Percentiles rank a stretch among this genome's conserved stretches.
Evolutionary conservation across 2,113 vertebrate species (phyloP).

Genomic region (Petaurus breviceps): DNA sequence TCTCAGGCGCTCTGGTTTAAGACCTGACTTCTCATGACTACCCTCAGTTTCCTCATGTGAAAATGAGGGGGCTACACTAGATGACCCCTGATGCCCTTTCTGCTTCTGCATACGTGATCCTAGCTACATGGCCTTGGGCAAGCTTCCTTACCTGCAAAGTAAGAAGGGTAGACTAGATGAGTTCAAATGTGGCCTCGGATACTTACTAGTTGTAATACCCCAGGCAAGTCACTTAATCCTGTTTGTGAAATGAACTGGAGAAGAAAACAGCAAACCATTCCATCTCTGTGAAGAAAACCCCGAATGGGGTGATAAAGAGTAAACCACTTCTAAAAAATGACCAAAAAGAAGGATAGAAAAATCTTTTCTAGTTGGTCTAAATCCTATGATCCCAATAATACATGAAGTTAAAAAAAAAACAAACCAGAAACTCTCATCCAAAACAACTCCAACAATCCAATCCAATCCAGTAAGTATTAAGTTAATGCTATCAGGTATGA

Average conservation of each 20-base stretch:
- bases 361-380: neutral
- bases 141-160: neutral
- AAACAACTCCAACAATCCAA: neutral
- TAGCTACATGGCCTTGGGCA: neutral
- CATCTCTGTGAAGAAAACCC: neutral
- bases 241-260: neutral
- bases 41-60: neutral
- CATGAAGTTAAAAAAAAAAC: neutral
- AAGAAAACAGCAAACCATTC: neutral
- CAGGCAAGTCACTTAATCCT: neutral
- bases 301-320: neutral
- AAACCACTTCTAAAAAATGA: neutral
- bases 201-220: neutral
- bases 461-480: neutral
- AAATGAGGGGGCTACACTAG: neutral
- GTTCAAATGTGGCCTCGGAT: neutral
- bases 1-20: neutral
- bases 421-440: neutral
- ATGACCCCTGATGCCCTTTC: neutral
- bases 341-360: neutral
- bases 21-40: neutral
- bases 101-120: neutral
- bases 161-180: neutral
- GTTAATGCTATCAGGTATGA: neutral
- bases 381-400: neutral